Evolutionary conservation across 2,888 invertebrate species (phyloP).

Genomic region (Lingula anatina): DNA sequence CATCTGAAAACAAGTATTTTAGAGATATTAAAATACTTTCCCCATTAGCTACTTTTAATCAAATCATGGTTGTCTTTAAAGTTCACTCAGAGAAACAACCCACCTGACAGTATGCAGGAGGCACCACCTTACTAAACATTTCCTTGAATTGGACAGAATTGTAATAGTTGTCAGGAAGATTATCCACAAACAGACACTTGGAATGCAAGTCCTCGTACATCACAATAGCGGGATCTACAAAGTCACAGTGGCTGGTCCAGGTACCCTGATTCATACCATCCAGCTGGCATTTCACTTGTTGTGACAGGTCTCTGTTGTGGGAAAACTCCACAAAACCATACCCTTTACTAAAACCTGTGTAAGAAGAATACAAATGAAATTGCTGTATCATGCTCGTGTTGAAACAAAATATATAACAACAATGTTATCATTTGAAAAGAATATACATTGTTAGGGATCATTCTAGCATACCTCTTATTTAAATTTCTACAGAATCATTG

Average conservation of each 20-base stretch:
- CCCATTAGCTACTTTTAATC: no score
- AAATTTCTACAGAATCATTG: no score
- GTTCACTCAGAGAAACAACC: no score
- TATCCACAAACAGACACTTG: conserved; percentile 56
- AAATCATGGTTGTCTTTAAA: no score
- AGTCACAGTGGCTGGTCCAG: conserved; percentile 54
- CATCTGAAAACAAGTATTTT: no score
- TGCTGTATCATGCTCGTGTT: no score
- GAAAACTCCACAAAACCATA: conserved; percentile 59
- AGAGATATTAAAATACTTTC: no score
- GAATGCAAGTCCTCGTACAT: conserved; percentile 56
- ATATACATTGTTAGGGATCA: no score
- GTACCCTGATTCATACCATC: conserved; percentile 52
- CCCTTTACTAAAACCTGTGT: conserved; percentile 55
- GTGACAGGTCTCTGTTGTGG: conserved; percentile 53
- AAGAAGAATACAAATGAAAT: no score
- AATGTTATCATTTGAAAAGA: no score
- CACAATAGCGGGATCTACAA: conserved; percentile 54
- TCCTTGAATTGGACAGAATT: conserved; percentile 56
- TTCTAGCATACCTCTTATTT: no score
- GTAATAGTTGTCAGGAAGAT: conserved; percentile 55
- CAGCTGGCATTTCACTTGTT: conserved; percentile 53
- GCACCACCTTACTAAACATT: conserved; percentile 54
- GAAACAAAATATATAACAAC: no score
- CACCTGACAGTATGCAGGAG: conserved; percentile 58